These are phyloP conservation scores for Gymnothorax reevesii DNA, from an alignment of 2,797 vertebrate genomes.

Conservation along the genomic window DNA sequence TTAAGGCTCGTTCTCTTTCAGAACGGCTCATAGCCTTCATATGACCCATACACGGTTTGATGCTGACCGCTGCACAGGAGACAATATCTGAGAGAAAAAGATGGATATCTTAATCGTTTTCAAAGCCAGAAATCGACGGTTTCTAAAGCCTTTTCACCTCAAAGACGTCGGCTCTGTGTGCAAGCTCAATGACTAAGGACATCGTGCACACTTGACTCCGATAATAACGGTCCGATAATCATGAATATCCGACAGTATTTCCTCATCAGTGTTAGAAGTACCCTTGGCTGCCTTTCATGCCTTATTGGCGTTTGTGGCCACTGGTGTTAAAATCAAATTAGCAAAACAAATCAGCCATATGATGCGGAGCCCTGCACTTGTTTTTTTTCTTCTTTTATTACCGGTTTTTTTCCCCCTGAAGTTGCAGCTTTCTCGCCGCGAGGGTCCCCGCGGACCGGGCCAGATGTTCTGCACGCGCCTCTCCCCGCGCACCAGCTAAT, in stretches of 20 bases:
- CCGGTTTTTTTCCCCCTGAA: slow-evolving; percentile 71
- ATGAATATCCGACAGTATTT: background rate
- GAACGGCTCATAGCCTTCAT: background rate
- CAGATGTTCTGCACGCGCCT: slow-evolving; percentile 82
- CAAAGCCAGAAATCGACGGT: background rate
- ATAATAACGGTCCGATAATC: slow-evolving; percentile 2
- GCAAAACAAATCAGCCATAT: slow-evolving; percentile 79
- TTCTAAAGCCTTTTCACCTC: background rate
- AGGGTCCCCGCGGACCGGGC: slow-evolving; percentile 78
- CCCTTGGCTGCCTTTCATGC: slow-evolving; percentile 51
- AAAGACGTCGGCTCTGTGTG: background rate
- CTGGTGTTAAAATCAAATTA: slow-evolving; percentile 78
- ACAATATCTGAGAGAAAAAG: background rate
- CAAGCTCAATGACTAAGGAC: background rate
- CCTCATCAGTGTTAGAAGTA: slow-evolving; percentile 1
- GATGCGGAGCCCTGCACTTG: slow-evolving; percentile 69
- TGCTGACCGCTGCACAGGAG: slow-evolving; percentile 21
- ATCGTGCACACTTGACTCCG: background rate
- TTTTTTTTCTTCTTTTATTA: slow-evolving; percentile 57
- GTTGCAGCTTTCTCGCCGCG: slow-evolving; percentile 79
- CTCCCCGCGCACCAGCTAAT: slow-evolving; percentile 78
- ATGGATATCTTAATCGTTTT: background rate
- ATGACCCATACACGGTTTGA: slow-evolving; percentile 21
- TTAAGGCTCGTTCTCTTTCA: slow-evolving; percentile 28
- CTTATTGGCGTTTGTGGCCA: slow-evolving; percentile 54